Evolutionary conservation across 30 jellyfish, hydroid and myxozoan species (phyloP).

Genomic region (Euphysa ruthae): DNA sequence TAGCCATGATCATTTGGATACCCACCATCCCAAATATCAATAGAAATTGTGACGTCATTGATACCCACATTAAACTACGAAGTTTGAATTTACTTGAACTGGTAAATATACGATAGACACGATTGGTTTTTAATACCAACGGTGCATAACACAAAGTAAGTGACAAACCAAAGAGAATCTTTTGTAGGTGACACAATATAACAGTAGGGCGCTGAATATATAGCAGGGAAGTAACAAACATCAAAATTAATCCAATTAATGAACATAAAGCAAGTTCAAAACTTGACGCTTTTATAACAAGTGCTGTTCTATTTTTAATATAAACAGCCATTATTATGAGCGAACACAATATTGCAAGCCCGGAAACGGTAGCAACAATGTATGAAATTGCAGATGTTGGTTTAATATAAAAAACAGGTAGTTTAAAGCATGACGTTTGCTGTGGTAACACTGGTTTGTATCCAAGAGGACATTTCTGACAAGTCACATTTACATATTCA

Average conservation of each 20-base stretch:
- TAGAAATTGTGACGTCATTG: conserved; percentile 73
- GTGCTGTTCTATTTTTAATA: neutral
- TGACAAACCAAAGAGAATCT: conserved; percentile 69
- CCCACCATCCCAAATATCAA: conserved; percentile 57
- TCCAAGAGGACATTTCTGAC: conserved; percentile 13
- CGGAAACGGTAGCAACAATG: neutral
- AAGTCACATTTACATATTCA: conserved; percentile 5
- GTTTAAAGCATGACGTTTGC: neutral
- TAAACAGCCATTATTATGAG: conserved; percentile 5
- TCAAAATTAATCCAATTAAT: conserved; percentile 8
- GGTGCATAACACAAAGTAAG: conserved; percentile 90
- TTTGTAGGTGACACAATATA: conserved; percentile 43
- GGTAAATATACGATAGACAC: conserved; percentile 80
- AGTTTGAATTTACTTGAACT: conserved; percentile 42
- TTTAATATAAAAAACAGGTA: conserved; percentile 2
- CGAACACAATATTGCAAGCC: neutral
- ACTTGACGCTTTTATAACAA: conserved; percentile 26
- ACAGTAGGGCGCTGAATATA: conserved; percentile 6
- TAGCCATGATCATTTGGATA: conserved; percentile 57
- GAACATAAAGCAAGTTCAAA: conserved; percentile 31
- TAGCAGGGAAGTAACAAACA: conserved; percentile 15
- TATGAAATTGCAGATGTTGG: conserved; percentile 4
- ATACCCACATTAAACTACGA: conserved; percentile 46
- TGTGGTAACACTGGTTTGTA: neutral
- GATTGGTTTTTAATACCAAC: conserved; percentile 71